Evolutionary conservation across 1,140 invertebrate genomes (phyloP).

Genomic region (Hycleus cichorii): DNA sequence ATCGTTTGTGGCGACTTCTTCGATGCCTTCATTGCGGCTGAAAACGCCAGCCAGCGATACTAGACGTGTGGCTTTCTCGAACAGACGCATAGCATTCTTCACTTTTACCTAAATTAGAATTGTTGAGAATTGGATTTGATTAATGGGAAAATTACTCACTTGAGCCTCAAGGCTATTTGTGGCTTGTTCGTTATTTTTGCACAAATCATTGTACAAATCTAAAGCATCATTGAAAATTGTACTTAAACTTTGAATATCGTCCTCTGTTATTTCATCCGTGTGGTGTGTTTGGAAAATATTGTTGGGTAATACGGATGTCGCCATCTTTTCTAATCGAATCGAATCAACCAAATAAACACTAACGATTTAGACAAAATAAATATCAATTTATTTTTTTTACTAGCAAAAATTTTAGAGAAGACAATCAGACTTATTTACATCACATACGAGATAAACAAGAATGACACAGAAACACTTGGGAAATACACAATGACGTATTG

Average conservation of each 20-base stretch:
- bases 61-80: constrained; percentile 70
- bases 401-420: no score
- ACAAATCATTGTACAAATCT: constrained; percentile 49
- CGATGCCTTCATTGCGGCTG: constrained; percentile 78
- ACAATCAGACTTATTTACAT: no score
- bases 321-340: no score
- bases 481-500: no score
- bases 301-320: no score
- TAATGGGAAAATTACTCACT: constrained; percentile 36
- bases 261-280: background rate
- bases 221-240: constrained; percentile 56
- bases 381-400: no score
- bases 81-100: constrained; percentile 58
- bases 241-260: constrained; percentile 37
- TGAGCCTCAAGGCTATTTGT: constrained; percentile 55
- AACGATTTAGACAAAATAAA: no score
- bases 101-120: constrained; percentile 38
- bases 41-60: constrained; percentile 76
- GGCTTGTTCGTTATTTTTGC: constrained; percentile 46
- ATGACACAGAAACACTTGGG: no score
- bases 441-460: no score
- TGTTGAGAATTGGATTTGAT: no score
- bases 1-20: constrained; percentile 79
- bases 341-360: no score
- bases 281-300: no score